Conservation (phyloP, 1,140 invertebrate genomes). For the Lamellibrachia luymesi region DNA sequence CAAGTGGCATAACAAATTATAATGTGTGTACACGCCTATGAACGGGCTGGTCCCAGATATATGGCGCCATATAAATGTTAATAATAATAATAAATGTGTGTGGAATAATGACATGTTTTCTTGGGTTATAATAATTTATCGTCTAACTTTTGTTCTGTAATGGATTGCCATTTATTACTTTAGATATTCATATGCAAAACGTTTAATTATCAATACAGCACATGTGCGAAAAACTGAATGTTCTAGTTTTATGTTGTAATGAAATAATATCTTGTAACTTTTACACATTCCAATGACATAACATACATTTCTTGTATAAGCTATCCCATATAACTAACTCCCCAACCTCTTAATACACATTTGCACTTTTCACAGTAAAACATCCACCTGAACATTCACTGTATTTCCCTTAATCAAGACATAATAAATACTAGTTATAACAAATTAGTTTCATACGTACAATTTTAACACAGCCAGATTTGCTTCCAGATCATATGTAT, state of each 20-base stretch:
- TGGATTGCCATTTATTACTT: not conserved
- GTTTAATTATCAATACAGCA: not conserved
- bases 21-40: no score
- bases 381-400: not conserved
- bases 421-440: not conserved
- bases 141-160: not conserved
- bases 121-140: no score
- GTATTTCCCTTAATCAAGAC: not conserved
- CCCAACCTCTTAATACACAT: not conserved
- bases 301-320: not conserved
- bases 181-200: not conserved
- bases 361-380: not conserved
- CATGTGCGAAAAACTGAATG: no score
- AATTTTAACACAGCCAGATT: constrained; percentile 81
- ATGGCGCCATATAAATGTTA: no score
- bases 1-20: not conserved
- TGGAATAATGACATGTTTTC: no score
- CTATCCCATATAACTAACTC: no score
- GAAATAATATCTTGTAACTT: not conserved
- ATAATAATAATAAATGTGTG: no score
- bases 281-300: not conserved
- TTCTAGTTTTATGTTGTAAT: not conserved
- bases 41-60: no score
- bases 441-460: constrained; percentile 43
- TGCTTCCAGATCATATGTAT: constrained; percentile 93